Percentiles rank a stretch among this genome's conserved stretches.
phyloP scores from a whole-genome alignment of 2,797 vertebrate genomes.

The Mormyrus hasselquistii region DNA sequence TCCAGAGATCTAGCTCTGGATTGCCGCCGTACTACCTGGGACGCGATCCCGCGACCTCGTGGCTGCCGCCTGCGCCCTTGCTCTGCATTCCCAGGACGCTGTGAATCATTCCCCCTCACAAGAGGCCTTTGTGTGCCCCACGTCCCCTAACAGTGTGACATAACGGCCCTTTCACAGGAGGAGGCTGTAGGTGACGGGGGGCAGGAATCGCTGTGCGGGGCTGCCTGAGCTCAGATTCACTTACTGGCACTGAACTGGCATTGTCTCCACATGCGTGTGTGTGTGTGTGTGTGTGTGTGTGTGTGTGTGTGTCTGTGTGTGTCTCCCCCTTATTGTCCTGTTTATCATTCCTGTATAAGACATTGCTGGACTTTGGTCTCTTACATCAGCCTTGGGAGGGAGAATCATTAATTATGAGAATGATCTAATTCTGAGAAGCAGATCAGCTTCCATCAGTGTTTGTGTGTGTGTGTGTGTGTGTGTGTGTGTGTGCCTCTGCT shows the following conservation, averaged over 20 bases:
- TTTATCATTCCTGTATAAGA: not conserved
- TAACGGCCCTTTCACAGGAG: not conserved
- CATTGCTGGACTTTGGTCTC: not conserved
- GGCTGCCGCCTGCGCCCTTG: not conserved
- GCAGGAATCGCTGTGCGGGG: not conserved
- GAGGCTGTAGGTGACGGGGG: slow-evolving; percentile 5
- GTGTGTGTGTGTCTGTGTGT: not conserved
- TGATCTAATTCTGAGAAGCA: not conserved
- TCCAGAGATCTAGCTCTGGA: not conserved
- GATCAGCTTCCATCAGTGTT: not conserved
- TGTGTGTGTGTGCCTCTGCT: not conserved
- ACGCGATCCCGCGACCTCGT: not conserved
- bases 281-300: not conserved
- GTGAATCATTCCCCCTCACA: not conserved
- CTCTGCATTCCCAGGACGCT: not conserved
- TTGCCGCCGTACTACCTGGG: not conserved
- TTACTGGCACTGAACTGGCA: not conserved
- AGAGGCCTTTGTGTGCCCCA: not conserved
- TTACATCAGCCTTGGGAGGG: not conserved
- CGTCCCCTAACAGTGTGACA: not conserved
- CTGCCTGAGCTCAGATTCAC: slow-evolving; percentile 7
- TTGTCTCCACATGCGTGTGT: not conserved
- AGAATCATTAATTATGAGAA: not conserved
- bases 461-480: not conserved
- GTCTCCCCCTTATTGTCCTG: not conserved